These are phyloP conservation scores for Tragopan temminckii DNA, from an alignment of 2,797 vertebrate species.

Conservation along the genomic window DNA sequence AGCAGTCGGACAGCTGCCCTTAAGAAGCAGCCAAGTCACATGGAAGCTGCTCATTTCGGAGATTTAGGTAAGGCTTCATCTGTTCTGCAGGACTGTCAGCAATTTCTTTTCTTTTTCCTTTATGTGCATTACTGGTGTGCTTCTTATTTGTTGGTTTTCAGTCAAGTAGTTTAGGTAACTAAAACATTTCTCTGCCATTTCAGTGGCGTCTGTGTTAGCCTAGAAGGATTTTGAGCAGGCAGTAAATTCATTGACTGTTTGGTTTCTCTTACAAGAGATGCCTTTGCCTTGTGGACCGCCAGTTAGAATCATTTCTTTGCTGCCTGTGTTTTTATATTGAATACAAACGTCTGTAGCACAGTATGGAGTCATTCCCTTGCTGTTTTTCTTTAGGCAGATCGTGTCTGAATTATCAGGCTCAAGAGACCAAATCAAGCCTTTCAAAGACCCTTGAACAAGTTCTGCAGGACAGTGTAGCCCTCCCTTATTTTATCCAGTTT, in stretches of 20 bases:
- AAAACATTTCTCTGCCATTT: background rate
- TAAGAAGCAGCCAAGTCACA: slow-evolving; percentile 97
- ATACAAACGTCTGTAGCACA: rapidly evolving
- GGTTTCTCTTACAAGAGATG: background rate
- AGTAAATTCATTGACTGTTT: background rate
- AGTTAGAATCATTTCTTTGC: background rate
- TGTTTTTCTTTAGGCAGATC: slow-evolving; percentile 89
- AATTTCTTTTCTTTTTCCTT: background rate
- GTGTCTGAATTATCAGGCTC: slow-evolving; percentile 93
- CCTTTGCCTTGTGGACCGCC: background rate
- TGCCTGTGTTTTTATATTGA: background rate
- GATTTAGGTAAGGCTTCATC: slow-evolving; percentile 90
- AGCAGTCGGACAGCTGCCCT: slow-evolving; percentile 96
- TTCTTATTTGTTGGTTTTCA: background rate
- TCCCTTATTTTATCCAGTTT: slow-evolving; percentile 95
- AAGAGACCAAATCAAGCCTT: slow-evolving; percentile 95
- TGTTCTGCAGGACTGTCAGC: rapidly evolving
- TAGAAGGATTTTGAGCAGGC: background rate
- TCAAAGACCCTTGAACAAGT: slow-evolving; percentile 97
- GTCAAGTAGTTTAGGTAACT: background rate
- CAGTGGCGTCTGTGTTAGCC: background rate
- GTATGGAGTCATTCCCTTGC: background rate
- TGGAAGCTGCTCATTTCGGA: slow-evolving; percentile 98
- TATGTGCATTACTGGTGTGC: rapidly evolving
- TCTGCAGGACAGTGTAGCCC: slow-evolving; percentile 89